These are phyloP conservation scores for Campoplex capitator DNA, from an alignment of 2,888 invertebrate genomes.

Conservation along the genomic window DNA sequence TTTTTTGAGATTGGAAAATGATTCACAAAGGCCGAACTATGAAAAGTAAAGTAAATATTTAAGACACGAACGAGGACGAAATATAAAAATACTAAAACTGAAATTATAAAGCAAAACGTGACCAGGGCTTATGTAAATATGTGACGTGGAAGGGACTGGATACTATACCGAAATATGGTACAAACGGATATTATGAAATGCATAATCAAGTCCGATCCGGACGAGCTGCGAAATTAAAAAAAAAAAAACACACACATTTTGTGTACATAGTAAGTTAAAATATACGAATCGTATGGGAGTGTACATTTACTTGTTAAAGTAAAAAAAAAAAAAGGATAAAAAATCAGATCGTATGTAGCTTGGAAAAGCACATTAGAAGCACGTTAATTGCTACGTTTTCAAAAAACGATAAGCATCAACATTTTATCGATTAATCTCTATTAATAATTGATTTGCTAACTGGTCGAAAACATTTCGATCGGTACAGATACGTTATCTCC, in stretches of 20 bases:
- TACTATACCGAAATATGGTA: constrained; percentile 13
- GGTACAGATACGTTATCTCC: background rate
- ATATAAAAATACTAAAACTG: background rate
- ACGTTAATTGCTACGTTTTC: constrained; percentile 18
- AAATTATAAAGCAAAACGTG: background rate
- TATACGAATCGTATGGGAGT: background rate
- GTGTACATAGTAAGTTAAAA: constrained; percentile 39
- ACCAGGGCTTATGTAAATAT: constrained; percentile 43
- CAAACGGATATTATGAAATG: constrained; percentile 26
- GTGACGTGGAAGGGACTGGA: constrained; percentile 30
- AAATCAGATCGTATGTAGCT: background rate
- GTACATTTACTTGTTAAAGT: background rate
- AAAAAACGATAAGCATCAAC: background rate
- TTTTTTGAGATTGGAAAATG: background rate
- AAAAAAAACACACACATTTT: constrained; percentile 33
- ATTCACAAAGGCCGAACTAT: constrained; percentile 13
- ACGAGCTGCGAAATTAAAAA: constrained; percentile 26
- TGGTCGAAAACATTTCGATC: background rate
- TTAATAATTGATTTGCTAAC: background rate
- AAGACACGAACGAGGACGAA: background rate
- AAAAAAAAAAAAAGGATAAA: background rate
- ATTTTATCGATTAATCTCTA: constrained; percentile 14
- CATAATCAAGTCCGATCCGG: constrained; percentile 29
- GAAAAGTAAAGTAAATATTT: background rate
- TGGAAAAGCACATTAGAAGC: background rate